These are phyloP conservation scores for Eunapius fragilis DNA, from an alignment of 37 sponge, comb jelly and placozoan genomes.

Conservation along the genomic window DNA sequence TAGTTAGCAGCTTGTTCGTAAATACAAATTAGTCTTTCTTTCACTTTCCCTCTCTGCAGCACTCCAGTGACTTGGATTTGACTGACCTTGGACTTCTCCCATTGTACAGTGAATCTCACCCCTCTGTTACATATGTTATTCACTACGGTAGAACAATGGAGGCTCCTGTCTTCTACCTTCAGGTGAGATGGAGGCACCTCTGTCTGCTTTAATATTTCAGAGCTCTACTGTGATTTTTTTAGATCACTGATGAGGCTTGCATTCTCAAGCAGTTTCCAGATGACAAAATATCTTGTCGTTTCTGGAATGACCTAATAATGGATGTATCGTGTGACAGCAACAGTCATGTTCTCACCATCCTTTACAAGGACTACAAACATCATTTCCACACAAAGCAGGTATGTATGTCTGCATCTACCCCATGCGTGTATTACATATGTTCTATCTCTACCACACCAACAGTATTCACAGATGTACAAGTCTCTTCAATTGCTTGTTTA, in stretches of 20 bases:
- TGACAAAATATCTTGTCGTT: constrained; percentile 32
- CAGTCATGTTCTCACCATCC: constrained; percentile 27
- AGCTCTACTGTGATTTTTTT: background rate
- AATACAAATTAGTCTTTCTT: no score
- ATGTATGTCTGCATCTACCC: no score
- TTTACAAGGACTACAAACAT: constrained; percentile 41
- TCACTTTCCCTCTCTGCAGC: constrained; percentile 1
- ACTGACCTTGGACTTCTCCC: constrained; percentile 53
- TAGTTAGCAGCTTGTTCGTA: no score
- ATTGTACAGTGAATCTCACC: constrained; percentile 69
- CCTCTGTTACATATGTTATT: constrained; percentile 59
- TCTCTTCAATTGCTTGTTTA: constrained; percentile 22
- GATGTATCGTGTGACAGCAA: background rate
- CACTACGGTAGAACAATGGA: constrained; percentile 52
- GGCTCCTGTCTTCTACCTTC: constrained; percentile 60
- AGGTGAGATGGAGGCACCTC: background rate
- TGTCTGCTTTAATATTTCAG: background rate
- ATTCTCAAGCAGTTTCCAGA: constrained; percentile 62
- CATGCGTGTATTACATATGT: background rate
- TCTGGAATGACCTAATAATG: constrained; percentile 70
- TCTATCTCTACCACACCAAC: background rate
- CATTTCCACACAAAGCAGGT: constrained; percentile 76
- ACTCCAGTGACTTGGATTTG: constrained; percentile 40
- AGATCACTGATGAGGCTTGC: constrained; percentile 53
- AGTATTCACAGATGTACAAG: constrained; percentile 33